phyloP scores from a whole-genome alignment of 2,888 invertebrate species.

The Macaria liturata region DNA sequence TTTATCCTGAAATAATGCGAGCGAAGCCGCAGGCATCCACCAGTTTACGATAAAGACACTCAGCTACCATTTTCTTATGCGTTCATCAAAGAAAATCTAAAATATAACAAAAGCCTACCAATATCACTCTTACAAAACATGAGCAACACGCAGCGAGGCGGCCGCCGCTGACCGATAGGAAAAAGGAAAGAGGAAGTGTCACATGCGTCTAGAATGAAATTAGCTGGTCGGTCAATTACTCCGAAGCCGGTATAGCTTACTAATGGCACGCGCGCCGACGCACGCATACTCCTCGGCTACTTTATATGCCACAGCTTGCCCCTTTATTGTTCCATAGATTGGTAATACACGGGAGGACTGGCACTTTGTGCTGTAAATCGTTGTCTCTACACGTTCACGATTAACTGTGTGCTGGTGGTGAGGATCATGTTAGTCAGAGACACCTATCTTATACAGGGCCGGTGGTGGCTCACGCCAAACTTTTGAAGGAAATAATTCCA shows the following conservation, averaged over 20 bases:
- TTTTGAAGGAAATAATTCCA: too few species aligned
- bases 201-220: conserved; percentile 80
- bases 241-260: conserved; percentile 71
- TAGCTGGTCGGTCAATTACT: conserved; percentile 81
- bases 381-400: conserved; percentile 79
- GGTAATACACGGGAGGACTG: conserved; percentile 82
- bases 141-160: conserved; percentile 58
- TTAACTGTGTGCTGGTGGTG: conserved; percentile 72
- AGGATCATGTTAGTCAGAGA: too few species aligned
- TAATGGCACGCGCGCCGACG: conserved; percentile 73
- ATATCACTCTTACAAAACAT: conserved; percentile 20
- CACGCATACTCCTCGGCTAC: conserved; percentile 75
- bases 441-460: too few species aligned
- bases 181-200: conserved; percentile 82
- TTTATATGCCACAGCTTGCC: conserved; percentile 73
- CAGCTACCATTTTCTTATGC: background rate
- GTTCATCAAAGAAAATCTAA: background rate
- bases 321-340: conserved; percentile 82
- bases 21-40: too few species aligned
- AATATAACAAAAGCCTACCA: too few species aligned
- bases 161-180: conserved; percentile 79
- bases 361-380: conserved; percentile 81
- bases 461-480: too few species aligned
- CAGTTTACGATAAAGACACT: background rate
- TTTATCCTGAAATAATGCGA: too few species aligned